phyloP scores from a whole-genome alignment of 37 sponge, comb jelly and placozoan genomes.

The Ianthella basta region DNA sequence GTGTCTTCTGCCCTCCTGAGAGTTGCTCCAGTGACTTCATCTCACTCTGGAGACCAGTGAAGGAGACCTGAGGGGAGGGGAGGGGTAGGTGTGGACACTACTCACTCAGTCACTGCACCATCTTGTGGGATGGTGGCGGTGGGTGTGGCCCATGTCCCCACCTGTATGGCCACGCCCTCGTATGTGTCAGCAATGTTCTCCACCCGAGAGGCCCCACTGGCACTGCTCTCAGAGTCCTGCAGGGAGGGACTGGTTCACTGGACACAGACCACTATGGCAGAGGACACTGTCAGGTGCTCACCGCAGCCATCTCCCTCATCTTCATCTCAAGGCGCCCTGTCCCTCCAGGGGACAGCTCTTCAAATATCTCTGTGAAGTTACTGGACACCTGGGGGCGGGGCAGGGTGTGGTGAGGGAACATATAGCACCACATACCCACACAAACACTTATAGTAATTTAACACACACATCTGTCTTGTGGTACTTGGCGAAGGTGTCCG shows the following conservation, averaged over 20 bases:
- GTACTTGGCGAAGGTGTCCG: slow-evolving; percentile 91
- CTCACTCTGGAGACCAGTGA: slow-evolving; percentile 83
- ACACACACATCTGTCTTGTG: too few relatives aligned
- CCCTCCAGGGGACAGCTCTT: slow-evolving; percentile 91
- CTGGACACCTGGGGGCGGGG: slow-evolving; percentile 74
- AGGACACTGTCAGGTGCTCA: too few relatives aligned
- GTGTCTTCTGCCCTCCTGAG: slow-evolving; percentile 97
- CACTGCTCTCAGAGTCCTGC: background rate
- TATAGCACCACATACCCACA: too few relatives aligned
- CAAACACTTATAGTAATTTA: too few relatives aligned
- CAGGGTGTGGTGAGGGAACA: too few relatives aligned
- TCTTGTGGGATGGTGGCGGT: too few relatives aligned
- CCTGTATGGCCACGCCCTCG: slow-evolving; percentile 10
- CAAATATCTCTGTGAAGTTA: slow-evolving; percentile 91
- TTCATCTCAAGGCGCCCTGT: slow-evolving; percentile 86
- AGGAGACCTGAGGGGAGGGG: slow-evolving; percentile 79
- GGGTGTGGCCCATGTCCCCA: too few relatives aligned
- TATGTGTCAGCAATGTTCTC: slow-evolving; percentile 7
- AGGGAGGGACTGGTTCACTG: background rate
- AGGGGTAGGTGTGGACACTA: background rate
- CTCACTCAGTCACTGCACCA: too few relatives aligned
- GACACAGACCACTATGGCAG: too few relatives aligned
- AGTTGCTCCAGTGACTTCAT: slow-evolving; percentile 94
- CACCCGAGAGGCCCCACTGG: background rate
- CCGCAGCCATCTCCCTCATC: slow-evolving; percentile 17